phyloP scores from a whole-genome alignment of 2,888 invertebrate species.

The Mythimna loreyi region DNA sequence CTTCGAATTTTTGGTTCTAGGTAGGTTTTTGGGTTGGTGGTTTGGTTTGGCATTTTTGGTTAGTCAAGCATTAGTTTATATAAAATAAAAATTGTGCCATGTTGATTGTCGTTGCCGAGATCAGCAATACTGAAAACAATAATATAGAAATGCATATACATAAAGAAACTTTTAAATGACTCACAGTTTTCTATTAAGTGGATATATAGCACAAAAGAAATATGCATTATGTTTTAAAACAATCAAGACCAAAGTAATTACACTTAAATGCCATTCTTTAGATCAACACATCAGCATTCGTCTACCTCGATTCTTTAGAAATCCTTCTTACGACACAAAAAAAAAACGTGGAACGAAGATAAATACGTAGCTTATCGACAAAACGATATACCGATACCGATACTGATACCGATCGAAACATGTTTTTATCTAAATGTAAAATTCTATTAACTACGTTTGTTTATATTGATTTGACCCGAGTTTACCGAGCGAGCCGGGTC shows the following conservation, averaged over 20 bases:
- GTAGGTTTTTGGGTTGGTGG: no score
- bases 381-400: slow-evolving; percentile 31
- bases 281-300: not conserved
- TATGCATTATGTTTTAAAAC: not conserved
- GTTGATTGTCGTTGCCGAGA: no score
- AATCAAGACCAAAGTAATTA: not conserved
- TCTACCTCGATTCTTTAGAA: not conserved
- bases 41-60: no score
- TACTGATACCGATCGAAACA: slow-evolving; percentile 38
- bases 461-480: slow-evolving; percentile 46
- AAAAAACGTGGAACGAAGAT: slow-evolving; percentile 15
- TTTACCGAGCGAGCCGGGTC: slow-evolving; percentile 38
- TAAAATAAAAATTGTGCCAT: no score
- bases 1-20: no score
- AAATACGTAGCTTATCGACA: slow-evolving; percentile 27
- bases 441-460: slow-evolving; percentile 51
- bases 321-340: slow-evolving; percentile 8
- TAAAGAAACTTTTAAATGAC: no score
- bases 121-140: no score
- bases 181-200: no score
- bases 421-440: slow-evolving; percentile 53
- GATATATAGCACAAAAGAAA: not conserved
- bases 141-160: no score
- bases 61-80: no score
- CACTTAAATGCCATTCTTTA: not conserved